A percentile compares a stretch with the other conserved stretches of the same genome.
phyloP scores from a whole-genome alignment of 2,888 invertebrate genomes.

The Xylophagus ater region DNA sequence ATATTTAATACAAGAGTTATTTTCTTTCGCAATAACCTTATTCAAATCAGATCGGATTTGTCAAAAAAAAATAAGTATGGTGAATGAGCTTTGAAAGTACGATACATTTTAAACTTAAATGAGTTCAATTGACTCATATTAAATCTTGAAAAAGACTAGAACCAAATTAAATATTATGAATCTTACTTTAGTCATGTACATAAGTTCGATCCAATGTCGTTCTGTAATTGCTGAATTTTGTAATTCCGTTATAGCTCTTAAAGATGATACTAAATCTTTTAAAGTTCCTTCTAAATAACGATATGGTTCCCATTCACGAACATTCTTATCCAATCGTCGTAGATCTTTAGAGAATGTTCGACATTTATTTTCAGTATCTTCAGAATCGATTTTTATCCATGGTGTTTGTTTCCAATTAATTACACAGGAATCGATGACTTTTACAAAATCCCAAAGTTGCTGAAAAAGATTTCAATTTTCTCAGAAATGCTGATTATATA shows the following conservation, averaged over 20 bases:
- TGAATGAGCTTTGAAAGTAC: too few relatives aligned
- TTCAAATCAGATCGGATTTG: too few relatives aligned
- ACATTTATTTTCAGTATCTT: conserved; percentile 91
- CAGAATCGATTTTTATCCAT: conserved; percentile 90
- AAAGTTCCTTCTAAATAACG: conserved; percentile 65
- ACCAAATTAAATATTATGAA: background rate
- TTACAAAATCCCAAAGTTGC: conserved; percentile 86
- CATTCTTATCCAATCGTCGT: conserved; percentile 70
- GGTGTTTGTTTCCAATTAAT: conserved; percentile 88
- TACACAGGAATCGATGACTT: conserved; percentile 70
- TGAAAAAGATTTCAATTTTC: conserved; percentile 26
- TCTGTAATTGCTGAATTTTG: conserved; percentile 92
- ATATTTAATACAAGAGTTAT: background rate
- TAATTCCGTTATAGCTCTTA: conserved; percentile 85
- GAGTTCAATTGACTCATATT: too few relatives aligned
- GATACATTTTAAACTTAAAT: too few relatives aligned
- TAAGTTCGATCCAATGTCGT: conserved; percentile 89
- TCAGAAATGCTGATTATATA: background rate
- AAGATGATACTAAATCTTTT: conserved; percentile 85
- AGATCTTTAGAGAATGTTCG: conserved; percentile 85
- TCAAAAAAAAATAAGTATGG: background rate
- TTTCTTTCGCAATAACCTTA: too few relatives aligned
- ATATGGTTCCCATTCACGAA: conserved; percentile 72
- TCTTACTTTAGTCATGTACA: conserved; percentile 79
- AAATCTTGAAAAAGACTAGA: background rate